Percentiles rank a stretch among this genome's conserved stretches.
Conservation (phyloP, 2,888 invertebrate genomes). For the Ichneumon xanthorius region DNA sequence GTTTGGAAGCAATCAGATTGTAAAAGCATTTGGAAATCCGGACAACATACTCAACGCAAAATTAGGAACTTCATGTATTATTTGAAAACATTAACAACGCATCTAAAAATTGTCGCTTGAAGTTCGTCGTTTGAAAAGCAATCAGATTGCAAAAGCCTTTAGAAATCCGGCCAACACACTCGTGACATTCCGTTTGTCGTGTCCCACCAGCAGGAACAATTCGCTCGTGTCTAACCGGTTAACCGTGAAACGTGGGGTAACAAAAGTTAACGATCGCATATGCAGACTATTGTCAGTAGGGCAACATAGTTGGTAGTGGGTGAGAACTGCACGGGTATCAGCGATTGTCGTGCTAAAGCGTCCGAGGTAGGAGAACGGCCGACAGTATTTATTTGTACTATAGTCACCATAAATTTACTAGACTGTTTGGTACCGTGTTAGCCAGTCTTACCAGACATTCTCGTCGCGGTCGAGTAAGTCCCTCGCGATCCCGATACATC, state of each 20-base stretch:
- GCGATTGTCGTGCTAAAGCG: neutral
- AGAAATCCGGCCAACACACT: neutral
- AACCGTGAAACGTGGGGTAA: conserved; percentile 15
- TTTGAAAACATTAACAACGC: too few relatives aligned
- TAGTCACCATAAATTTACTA: conserved; percentile 16
- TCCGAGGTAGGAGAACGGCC: conserved; percentile 9
- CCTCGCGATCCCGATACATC: neutral
- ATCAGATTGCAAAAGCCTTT: neutral
- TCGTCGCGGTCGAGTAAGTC: neutral
- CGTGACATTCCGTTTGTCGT: neutral
- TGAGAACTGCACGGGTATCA: conserved; percentile 9
- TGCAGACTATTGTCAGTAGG: neutral
- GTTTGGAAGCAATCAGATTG: too few relatives aligned
- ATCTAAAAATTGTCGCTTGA: too few relatives aligned
- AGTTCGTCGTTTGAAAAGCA: too few relatives aligned
- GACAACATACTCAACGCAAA: neutral
- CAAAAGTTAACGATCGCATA: conserved; percentile 9
- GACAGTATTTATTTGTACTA: conserved; percentile 29
- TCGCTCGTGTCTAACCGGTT: neutral
- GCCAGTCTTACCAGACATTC: conserved; percentile 25
- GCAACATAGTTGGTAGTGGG: neutral
- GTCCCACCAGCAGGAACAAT: neutral
- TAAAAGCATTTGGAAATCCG: neutral
- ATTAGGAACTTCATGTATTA: too few relatives aligned
- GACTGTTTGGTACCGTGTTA: conserved; percentile 1